phyloP scores from a whole-genome alignment of 2,797 vertebrate species.

The Malacoctenus gilli region DNA sequence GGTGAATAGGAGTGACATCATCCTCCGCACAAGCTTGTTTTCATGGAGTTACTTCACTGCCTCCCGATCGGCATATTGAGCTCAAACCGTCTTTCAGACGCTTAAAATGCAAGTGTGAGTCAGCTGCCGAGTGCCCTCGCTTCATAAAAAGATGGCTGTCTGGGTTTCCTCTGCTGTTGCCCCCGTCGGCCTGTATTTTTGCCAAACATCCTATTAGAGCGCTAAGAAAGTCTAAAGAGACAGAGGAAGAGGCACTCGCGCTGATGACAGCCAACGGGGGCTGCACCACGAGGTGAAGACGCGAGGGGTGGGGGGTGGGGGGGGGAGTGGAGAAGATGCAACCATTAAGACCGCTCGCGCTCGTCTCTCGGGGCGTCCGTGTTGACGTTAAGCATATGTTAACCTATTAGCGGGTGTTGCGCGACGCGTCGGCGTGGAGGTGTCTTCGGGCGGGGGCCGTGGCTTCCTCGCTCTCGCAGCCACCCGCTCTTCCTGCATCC shows the following conservation, averaged over 20 bases:
- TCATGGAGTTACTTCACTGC: background rate
- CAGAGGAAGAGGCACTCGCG: constrained; percentile 1
- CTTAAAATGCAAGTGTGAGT: background rate
- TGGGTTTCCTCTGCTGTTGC: constrained; percentile 9
- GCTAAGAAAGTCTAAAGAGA: background rate
- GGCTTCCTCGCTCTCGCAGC: constrained; percentile 39
- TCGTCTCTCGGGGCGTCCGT: background rate
- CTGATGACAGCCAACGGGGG: constrained; percentile 2
- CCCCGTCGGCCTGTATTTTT: constrained; percentile 14
- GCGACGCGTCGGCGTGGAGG: constrained; percentile 15
- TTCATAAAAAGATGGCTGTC: constrained; percentile 2
- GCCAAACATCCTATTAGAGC: constrained; percentile 16
- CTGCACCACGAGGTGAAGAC: constrained; percentile 4
- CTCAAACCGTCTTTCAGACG: background rate
- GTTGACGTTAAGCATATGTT: constrained; percentile 16
- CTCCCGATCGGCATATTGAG: background rate
- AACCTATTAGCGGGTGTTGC: constrained; percentile 29
- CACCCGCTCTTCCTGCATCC: constrained; percentile 48
- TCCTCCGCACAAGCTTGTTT: background rate
- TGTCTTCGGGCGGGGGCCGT: constrained; percentile 42
- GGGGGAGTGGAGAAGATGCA: constrained; percentile 9
- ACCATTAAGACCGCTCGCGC: constrained; percentile 11
- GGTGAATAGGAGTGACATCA: background rate
- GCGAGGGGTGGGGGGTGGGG: too few species aligned
- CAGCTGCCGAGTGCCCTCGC: background rate